A percentile compares a stretch with the other conserved stretches of the same genome.
Conservation (phyloP, 2,113 vertebrate species). For the Orycteropus afer region DNA sequence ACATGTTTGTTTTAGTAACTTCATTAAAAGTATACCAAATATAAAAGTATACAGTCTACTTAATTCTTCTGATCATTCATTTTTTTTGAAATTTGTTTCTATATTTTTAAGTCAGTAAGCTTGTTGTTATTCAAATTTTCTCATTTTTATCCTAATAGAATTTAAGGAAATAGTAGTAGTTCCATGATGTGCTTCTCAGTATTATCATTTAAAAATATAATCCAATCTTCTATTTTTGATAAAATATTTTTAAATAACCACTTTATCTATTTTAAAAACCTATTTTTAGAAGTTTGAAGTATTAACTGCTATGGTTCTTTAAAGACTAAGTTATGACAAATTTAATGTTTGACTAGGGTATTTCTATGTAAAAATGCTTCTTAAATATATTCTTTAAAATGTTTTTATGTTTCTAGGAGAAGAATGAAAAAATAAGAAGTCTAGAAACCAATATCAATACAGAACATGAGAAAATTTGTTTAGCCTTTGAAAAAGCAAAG, state of each 20-base stretch:
- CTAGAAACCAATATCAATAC: conserved; percentile 89
- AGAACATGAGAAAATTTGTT: conserved; percentile 89
- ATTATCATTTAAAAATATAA: background rate
- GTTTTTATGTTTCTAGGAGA: conserved; percentile 85
- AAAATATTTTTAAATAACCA: background rate
- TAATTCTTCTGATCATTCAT: background rate
- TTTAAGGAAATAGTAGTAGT: conserved; percentile 8
- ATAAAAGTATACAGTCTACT: conserved; percentile 37
- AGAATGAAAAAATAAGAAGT: conserved; percentile 87
- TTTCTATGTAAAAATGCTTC: conserved; percentile 41
- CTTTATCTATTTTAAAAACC: conserved; percentile 19
- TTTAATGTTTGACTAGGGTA: conserved; percentile 30
- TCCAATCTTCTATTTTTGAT: conserved; percentile 22
- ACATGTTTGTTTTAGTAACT: conserved; percentile 14
- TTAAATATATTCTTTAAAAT: conserved; percentile 49
- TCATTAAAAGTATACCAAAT: background rate
- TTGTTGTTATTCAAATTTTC: conserved; percentile 8
- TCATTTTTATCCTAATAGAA: conserved; percentile 46
- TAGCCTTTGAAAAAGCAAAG: conserved; percentile 89
- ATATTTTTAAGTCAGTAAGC: conserved; percentile 9
- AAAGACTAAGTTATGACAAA: background rate
- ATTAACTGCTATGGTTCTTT: background rate
- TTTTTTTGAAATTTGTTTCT: conserved; percentile 42
- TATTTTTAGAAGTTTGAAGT: conserved; percentile 12
- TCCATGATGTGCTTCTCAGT: background rate